Base-by-base conservation (phyloP, 2,113 vertebrate species). In the Maccullochella peelii region DNA sequence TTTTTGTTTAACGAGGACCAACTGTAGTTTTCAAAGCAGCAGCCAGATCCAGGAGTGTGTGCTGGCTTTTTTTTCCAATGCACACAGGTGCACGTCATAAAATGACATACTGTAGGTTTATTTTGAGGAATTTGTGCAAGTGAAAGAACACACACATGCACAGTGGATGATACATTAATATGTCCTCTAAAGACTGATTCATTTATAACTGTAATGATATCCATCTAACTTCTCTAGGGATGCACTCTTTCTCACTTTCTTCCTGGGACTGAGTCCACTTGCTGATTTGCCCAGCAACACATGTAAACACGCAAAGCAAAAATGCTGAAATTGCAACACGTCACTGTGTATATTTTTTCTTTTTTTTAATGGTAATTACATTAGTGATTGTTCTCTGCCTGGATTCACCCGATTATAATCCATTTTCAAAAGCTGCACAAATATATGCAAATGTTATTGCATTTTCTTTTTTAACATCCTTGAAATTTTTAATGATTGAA, bases 1-100 rank as follows among this genome's bases (percentile, higher is more conserved):
- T 44, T 87, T 83, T 25, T 62, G 74, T 81, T 80, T 40, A 85
- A 85, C 57, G 59, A 10, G 4, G 16, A 54, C 85, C 76, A 87
- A 73, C 71, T 83, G 25, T 40, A 67, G 55, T 40, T 65, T 82
- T 49, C n/a, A 70, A 61, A 88, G 80, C 61, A 69, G n/a, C 67
- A 20, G 33, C 36, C 15, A 14, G 57, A 25, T 82, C 72, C 71
- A 81, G 57, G 67, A 81, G 49, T 7, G 40, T 58, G 30, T 20
- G 20, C 18, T 2, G 20, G 23, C 0, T 47, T 52, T 52, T 57
- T 44, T 74, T 50, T 20, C 15, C 15, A 11, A 3, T 21, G 14
- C 1, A 21, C 54, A 20, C 44, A 76, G 62, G 36, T 80, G 72
- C 33, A 33, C 27, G 23, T 40, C 55, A 72, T 20, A 40, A 3